Conservation (phyloP, 2,888 invertebrate genomes). For the Mimumesa dahlbomi region DNA sequence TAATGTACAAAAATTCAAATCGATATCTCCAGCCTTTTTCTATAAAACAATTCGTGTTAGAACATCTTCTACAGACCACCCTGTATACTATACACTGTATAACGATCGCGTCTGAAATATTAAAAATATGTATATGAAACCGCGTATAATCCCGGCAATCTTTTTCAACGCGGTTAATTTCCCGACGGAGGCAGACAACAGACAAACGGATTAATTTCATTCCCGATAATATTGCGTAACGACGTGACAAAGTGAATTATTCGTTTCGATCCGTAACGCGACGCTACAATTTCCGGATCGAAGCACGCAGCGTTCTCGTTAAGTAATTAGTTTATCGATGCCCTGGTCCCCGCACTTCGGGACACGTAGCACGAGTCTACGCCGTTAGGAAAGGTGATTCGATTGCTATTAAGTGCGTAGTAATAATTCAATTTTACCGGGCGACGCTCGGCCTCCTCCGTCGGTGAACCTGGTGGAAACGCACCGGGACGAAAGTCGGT, state of each 20-base stretch:
- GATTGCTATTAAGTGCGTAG: slow-evolving; percentile 40
- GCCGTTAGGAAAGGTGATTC: slow-evolving; percentile 19
- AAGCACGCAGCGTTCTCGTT: slow-evolving; percentile 46
- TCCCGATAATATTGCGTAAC: slow-evolving; percentile 58
- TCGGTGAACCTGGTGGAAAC: background rate
- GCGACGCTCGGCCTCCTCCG: background rate
- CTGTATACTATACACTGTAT: too few species aligned
- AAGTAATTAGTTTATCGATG: slow-evolving; percentile 65
- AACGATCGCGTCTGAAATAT: too few species aligned
- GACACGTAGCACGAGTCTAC: background rate
- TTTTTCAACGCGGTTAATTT: slow-evolving; percentile 1
- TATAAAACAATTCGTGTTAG: too few species aligned
- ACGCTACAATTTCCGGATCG: slow-evolving; percentile 3
- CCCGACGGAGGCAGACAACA: background rate
- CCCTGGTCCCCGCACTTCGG: background rate
- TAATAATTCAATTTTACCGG: slow-evolving; percentile 45
- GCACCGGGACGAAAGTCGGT: too few species aligned
- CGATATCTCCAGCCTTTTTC: too few species aligned
- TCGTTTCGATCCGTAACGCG: slow-evolving; percentile 10
- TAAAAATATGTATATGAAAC: too few species aligned
- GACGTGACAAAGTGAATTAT: slow-evolving; percentile 66
- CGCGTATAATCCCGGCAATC: too few species aligned
- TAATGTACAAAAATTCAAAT: too few species aligned
- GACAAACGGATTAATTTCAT: slow-evolving; percentile 63
- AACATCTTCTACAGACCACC: too few species aligned